Evolutionary conservation across 2,888 invertebrate genomes (phyloP), one percentile per base, ranked within the genome.

Genomic region (Philereme vetulata): DNA sequence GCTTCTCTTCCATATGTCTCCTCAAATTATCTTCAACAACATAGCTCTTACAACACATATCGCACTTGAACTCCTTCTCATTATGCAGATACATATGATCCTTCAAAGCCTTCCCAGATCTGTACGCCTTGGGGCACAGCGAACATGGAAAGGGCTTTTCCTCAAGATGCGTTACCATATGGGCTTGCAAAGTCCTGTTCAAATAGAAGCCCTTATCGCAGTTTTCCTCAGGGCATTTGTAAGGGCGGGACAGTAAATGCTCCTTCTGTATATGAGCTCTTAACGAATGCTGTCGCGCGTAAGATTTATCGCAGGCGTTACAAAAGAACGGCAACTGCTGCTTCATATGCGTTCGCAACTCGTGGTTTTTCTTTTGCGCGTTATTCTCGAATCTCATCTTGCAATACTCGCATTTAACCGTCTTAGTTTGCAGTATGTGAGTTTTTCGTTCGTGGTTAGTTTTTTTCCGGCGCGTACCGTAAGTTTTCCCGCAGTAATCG

Each of bases 391-490:
- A 86, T 0, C 80, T 76, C 71, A 84, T 87, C 1, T 84, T 85
- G 40, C 93, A 93, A 1, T 81, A 71, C 0, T 75, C 70, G 45
- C 93, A 93, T 9, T 81, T 86, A 8, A 72, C 55, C 0, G 68
- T 70, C 10, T 71, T 74, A 4, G 72, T 78, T 0, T 62, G 55
- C 1, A 71, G 35, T 2, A 66, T 66, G 45, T 86, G 90, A 0
- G 86, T 82, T 1, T 78, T 76, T 11, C 82, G 72, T 47, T 85
- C 81, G 57, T 90, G 90, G 0, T 81, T 76, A 34, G 77, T 81
- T 45, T 75, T 65, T 4, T 82, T 84, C 8, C 77, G 78, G 10
- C 78, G 72, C 0, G 82, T 83, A 7, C 83, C 78, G 36, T 35
- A 55, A 4, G 4, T 1, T 7, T 55, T 55, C 0, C 21, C 36